Percentiles rank a stretch among this genome's conserved stretches.
Conservation (phyloP, 2,888 invertebrate genomes). For the Clanis bilineata region DNA sequence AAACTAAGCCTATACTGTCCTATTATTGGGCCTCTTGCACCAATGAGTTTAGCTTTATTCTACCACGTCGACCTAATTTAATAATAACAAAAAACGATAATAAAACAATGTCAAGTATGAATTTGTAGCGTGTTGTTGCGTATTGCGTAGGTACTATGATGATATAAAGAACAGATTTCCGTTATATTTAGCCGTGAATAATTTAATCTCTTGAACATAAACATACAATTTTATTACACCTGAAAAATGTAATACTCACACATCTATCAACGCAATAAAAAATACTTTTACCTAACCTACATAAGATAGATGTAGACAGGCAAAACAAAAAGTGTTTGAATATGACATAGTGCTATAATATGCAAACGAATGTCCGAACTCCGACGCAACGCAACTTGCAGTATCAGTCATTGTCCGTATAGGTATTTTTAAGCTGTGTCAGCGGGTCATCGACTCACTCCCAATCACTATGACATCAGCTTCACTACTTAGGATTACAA, state of each 20-base stretch:
- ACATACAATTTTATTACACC: background rate
- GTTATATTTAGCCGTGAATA: background rate
- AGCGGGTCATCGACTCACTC: conserved; percentile 75
- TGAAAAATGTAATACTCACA: conserved; percentile 3
- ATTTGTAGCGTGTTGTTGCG: too few species aligned
- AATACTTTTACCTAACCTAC: conserved; percentile 13
- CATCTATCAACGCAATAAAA: background rate
- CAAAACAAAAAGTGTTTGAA: background rate
- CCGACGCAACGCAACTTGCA: background rate
- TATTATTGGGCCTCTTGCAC: too few species aligned
- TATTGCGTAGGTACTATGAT: too few species aligned
- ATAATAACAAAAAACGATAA: too few species aligned
- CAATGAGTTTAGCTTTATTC: too few species aligned
- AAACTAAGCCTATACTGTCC: too few species aligned
- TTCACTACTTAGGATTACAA: conserved; percentile 70
- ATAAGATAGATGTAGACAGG: background rate
- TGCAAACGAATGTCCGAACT: background rate
- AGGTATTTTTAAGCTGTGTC: conserved; percentile 65
- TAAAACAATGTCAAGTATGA: too few species aligned
- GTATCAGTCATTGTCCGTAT: conserved; percentile 50
- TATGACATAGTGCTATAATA: background rate
- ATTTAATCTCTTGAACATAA: background rate
- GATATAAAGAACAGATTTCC: background rate
- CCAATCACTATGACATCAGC: conserved; percentile 75
- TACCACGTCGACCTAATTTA: too few species aligned